Percentiles rank a stretch among this genome's conserved stretches.
These are phyloP conservation scores for Drosophila sucinea DNA, from an alignment of 1,140 invertebrate genomes.

Conservation along the genomic window DNA sequence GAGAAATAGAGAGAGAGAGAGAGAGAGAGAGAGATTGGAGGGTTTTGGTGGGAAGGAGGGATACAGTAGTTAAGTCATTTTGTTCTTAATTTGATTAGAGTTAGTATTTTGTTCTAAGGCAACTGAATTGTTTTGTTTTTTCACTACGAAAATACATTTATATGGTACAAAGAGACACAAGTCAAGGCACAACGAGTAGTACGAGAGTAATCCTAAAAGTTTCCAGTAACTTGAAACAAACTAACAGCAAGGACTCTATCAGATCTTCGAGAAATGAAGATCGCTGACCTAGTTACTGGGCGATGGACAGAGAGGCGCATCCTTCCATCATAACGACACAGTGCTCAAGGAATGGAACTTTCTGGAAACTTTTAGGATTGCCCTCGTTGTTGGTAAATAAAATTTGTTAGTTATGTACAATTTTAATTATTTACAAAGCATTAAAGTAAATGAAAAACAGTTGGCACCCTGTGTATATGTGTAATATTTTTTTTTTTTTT, in stretches of 20 bases:
- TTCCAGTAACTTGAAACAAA: background rate
- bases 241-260: too few species aligned
- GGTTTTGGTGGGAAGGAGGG: slow-evolving; percentile 43
- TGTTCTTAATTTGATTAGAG: slow-evolving; percentile 52
- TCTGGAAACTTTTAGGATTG: background rate
- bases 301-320: background rate
- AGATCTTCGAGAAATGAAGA: too few species aligned
- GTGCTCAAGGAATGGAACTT: background rate
- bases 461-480: slow-evolving; percentile 32
- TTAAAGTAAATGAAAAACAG: slow-evolving; percentile 69
- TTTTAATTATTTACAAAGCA: slow-evolving; percentile 77
- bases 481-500: slow-evolving; percentile 24
- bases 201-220: slow-evolving; percentile 44
- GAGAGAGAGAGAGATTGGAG: slow-evolving; percentile 58
- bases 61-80: slow-evolving; percentile 73
- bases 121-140: slow-evolving; percentile 39
- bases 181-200: slow-evolving; percentile 50
- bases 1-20: slow-evolving; percentile 57
- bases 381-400: background rate
- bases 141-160: slow-evolving; percentile 76
- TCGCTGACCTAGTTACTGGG: background rate
- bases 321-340: background rate
- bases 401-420: slow-evolving; percentile 9
- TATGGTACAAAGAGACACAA: slow-evolving; percentile 41
- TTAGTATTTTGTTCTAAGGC: slow-evolving; percentile 44